These are phyloP conservation scores for Acridotheres tristis DNA, from an alignment of 2,797 vertebrate genomes.

Conservation along the genomic window DNA sequence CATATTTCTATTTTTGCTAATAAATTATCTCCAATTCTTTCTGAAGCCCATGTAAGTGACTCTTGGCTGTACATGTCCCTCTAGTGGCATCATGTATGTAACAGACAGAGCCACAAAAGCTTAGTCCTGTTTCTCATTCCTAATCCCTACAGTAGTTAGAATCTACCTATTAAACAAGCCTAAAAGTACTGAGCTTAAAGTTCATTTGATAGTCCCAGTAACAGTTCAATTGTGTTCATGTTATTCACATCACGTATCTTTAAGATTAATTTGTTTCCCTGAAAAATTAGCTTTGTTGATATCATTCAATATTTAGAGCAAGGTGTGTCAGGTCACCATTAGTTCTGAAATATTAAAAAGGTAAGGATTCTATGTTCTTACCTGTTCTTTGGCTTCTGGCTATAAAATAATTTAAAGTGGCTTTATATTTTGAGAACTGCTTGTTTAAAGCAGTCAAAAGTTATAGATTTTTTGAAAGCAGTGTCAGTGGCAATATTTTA, in stretches of 20 bases:
- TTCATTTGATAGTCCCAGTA: background rate
- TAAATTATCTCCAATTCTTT: background rate
- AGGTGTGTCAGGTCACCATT: background rate
- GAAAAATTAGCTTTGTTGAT: background rate
- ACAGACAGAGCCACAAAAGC: constrained; percentile 1
- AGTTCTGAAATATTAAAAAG: background rate
- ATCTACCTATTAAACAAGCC: background rate
- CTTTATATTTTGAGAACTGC: background rate
- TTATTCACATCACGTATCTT: background rate
- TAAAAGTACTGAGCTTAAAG: background rate
- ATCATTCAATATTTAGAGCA: background rate
- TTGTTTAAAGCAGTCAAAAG: background rate
- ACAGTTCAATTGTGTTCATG: background rate
- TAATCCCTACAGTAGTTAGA: background rate
- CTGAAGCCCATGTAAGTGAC: constrained; percentile 41
- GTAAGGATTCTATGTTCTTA: background rate
- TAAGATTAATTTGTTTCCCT: background rate
- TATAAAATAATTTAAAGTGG: background rate
- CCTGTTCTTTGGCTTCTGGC: background rate
- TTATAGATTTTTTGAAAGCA: background rate
- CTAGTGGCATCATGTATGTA: constrained; percentile 72
- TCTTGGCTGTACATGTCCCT: constrained; percentile 76
- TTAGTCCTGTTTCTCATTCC: background rate
- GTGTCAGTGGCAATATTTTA: background rate
- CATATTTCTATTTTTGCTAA: constrained; percentile 1